Base-by-base conservation (phyloP, 2,797 vertebrate genomes). In the Eutrigla gurnardus region DNA sequence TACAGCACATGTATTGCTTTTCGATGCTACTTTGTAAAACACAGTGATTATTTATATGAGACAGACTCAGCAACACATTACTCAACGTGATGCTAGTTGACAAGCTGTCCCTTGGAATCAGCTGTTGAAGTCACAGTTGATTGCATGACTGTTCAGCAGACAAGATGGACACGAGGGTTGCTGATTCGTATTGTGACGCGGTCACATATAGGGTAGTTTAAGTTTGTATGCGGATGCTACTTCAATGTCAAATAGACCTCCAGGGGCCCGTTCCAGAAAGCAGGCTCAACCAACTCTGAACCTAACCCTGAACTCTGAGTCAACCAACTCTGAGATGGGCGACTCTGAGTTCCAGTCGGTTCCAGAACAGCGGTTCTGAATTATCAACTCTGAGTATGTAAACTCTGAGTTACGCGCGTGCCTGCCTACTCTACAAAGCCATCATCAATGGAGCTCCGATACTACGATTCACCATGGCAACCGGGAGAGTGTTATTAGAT, bases 91-190 rank as follows among this genome's bases (percentile, higher is more conserved):
- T 91, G 80, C 81, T 75, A 65, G 73, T 70, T 89, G 91, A 91
- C 88, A 88, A 82, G 79, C 85, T 88, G 88, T 90, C 88, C 81
- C 71, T 81, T 82, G 80, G 68, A 88, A 90, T 92, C 83, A 91
- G 77, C 77, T 74, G 82, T 73, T 82, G 39, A 71, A 87, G 76
- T 84, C 83, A 75, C 77, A 88, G 77, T 75, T 86, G 81, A 88
- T 76, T 65, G 80, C 73, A 65, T 83, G 79, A 82, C 81, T 86
- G 80, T 80, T 85, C 54, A 75, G 67, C 65, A 83, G 71, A 83
- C 77, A 67, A 77, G 81, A 66, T 36, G 73, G 70, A 81, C 74
- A 47, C 32, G 58, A 67, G 58, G 39, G 61, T 55, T 76, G 82
- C 45, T 77, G 67, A 82, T 75, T 32, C 53, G 60, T 40, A 45